Percentiles rank a stretch among this genome's conserved stretches.
Evolutionary conservation across 2,888 invertebrate species (phyloP).

Genomic region (Leucophenga maculata): DNA sequence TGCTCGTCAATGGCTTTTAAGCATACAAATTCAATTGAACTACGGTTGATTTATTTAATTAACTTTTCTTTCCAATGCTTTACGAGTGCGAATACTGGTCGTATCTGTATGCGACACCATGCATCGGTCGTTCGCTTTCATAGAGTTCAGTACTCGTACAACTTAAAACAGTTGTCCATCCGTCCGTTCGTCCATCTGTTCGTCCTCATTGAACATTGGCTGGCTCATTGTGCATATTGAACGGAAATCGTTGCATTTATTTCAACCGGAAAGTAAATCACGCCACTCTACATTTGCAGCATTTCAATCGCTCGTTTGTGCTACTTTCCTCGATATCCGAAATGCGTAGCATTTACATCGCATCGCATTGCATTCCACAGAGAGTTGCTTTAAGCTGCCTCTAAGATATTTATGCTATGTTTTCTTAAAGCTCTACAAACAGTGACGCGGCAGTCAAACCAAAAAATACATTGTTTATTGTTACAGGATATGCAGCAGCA

Average conservation of each 20-base stretch:
- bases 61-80: conserved; percentile 46
- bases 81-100: neutral
- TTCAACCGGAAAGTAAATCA: conserved; percentile 16
- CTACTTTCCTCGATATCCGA: neutral
- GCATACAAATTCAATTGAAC: conserved; percentile 61
- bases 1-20: conserved; percentile 9
- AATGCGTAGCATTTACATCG: neutral
- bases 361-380: too few relatives aligned
- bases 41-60: conserved; percentile 63
- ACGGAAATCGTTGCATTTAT: conserved; percentile 11
- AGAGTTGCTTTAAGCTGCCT: too few relatives aligned
- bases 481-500: too few relatives aligned
- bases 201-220: neutral
- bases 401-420: too few relatives aligned
- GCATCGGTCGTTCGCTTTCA: neutral
- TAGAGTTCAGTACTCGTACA: too few relatives aligned
- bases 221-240: conserved; percentile 5
- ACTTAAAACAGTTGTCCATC: neutral
- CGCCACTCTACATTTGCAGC: neutral
- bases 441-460: too few relatives aligned
- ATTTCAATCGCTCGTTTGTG: neutral
- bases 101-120: neutral
- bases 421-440: too few relatives aligned
- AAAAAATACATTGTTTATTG: too few relatives aligned
- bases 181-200: too few relatives aligned